Evolutionary conservation across 2,797 vertebrate species (phyloP).

Genomic region (Paedocypris micromegethes): DNA sequence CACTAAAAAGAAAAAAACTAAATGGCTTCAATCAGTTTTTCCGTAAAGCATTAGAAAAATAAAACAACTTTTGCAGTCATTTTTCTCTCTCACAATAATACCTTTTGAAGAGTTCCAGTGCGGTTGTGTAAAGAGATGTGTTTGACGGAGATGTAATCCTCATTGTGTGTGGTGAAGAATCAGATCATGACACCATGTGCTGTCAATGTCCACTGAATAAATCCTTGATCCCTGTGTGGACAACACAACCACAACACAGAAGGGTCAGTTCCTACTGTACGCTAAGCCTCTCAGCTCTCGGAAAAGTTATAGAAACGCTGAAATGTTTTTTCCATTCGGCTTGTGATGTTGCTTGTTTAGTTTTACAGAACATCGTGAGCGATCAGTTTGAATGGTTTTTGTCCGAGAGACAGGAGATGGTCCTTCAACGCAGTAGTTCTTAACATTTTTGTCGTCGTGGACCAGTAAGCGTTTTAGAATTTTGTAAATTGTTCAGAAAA

Average conservation of each 20-base stretch:
- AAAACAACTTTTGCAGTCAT: too few species aligned
- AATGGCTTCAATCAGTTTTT: too few species aligned
- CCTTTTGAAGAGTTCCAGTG: background rate
- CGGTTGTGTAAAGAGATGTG: background rate
- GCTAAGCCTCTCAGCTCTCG: conserved; percentile 3
- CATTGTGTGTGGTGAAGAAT: conserved; percentile 10
- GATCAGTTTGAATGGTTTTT: too few species aligned
- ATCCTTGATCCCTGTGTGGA: conserved; percentile 22
- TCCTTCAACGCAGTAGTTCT: too few species aligned
- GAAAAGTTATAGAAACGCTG: background rate
- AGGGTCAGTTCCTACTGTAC: conserved; percentile 20
- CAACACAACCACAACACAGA: conserved; percentile 27
- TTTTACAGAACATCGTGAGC: conserved; percentile 18
- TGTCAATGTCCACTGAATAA: conserved; percentile 35
- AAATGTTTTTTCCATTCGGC: background rate
- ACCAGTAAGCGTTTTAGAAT: too few species aligned
- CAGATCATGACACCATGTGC: conserved; percentile 37
- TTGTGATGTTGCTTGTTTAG: conserved; percentile 19
- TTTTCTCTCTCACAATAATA: too few species aligned
- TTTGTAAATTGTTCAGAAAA: too few species aligned
- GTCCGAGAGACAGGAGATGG: too few species aligned
- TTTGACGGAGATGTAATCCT: conserved; percentile 12
- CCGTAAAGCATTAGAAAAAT: too few species aligned
- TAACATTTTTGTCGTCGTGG: too few species aligned
- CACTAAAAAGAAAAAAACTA: too few species aligned